These are phyloP conservation scores for Cryptus armator DNA, from an alignment of 2,888 invertebrate species.

Conservation along the genomic window DNA sequence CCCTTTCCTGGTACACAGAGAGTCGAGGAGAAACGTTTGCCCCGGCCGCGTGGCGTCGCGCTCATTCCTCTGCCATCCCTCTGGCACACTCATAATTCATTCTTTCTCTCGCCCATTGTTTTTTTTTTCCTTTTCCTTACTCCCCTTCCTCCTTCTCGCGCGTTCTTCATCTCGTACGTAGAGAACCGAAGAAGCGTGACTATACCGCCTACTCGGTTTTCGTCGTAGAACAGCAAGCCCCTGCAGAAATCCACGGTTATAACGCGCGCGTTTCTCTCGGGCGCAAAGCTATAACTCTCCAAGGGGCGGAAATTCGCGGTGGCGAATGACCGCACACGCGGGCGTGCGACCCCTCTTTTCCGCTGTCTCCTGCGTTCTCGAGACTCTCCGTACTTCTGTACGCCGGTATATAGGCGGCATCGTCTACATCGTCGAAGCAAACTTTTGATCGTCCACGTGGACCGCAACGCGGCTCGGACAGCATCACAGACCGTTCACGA, in stretches of 20 bases:
- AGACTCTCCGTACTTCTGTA: not conserved
- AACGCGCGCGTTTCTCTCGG: conserved; percentile 26
- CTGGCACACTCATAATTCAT: conserved; percentile 74
- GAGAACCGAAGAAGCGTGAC: conserved; percentile 46
- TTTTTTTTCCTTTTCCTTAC: conserved; percentile 22
- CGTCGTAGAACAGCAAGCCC: conserved; percentile 29
- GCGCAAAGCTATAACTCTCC: conserved; percentile 70
- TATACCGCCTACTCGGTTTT: conserved; percentile 53
- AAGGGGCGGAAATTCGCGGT: conserved; percentile 33
- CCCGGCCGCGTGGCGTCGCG: conserved; percentile 43
- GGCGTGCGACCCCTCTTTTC: conserved; percentile 28
- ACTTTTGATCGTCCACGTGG: conserved; percentile 48
- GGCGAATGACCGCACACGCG: conserved; percentile 56
- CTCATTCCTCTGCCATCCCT: conserved; percentile 26
- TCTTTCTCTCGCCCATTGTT: conserved; percentile 55
- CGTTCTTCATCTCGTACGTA: conserved; percentile 46
- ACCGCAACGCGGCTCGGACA: not conserved
- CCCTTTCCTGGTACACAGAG: not conserved
- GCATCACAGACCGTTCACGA: conserved; percentile 12
- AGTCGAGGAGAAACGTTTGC: conserved; percentile 18
- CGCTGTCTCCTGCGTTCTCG: not conserved
- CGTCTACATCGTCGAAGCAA: conserved; percentile 9
- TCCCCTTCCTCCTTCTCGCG: conserved; percentile 32
- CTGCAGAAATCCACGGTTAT: conserved; percentile 16
- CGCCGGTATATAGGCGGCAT: not conserved